Conservation (phyloP, 2,888 invertebrate genomes). For the Drosophila dives region DNA sequence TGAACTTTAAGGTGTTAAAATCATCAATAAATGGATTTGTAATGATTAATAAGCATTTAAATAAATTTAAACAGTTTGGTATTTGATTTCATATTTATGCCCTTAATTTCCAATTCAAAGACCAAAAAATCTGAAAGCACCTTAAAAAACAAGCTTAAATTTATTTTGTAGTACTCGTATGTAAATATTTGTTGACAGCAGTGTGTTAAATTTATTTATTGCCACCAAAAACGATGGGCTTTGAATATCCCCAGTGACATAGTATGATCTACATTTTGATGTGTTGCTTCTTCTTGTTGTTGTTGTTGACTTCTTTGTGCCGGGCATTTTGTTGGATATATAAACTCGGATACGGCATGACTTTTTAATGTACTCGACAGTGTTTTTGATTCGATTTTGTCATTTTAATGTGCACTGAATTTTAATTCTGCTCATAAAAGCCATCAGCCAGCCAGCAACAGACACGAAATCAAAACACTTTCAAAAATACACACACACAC, state of each 20-base stretch:
- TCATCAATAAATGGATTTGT: rapidly evolving
- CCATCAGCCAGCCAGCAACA: slow-evolving; percentile 25
- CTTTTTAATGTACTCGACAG: slow-evolving; percentile 64
- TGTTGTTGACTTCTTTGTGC: slow-evolving; percentile 32
- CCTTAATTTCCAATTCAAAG: background rate
- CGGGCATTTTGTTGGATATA: slow-evolving; percentile 31
- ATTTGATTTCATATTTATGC: background rate
- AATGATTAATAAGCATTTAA: background rate
- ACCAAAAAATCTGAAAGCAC: background rate
- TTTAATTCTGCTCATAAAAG: slow-evolving; percentile 55
- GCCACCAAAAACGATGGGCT: slow-evolving; percentile 68
- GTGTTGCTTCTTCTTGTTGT: slow-evolving; percentile 10
- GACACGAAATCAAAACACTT: slow-evolving; percentile 57
- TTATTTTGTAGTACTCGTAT: slow-evolving; percentile 6
- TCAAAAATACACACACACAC: slow-evolving; percentile 46
- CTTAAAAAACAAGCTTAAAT: background rate
- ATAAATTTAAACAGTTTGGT: no score
- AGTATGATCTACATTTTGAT: slow-evolving; percentile 76
- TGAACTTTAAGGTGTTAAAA: rapidly evolving
- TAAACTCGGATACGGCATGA: slow-evolving; percentile 55
- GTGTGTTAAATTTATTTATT: slow-evolving; percentile 77
- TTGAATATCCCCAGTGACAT: slow-evolving; percentile 67
- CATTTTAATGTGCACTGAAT: slow-evolving; percentile 76
- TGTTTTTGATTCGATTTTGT: slow-evolving; percentile 68
- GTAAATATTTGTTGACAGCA: slow-evolving; percentile 7